These are phyloP conservation scores for Prietella phreatophila DNA, from an alignment of 2,113 vertebrate species.

Conservation along the genomic window DNA sequence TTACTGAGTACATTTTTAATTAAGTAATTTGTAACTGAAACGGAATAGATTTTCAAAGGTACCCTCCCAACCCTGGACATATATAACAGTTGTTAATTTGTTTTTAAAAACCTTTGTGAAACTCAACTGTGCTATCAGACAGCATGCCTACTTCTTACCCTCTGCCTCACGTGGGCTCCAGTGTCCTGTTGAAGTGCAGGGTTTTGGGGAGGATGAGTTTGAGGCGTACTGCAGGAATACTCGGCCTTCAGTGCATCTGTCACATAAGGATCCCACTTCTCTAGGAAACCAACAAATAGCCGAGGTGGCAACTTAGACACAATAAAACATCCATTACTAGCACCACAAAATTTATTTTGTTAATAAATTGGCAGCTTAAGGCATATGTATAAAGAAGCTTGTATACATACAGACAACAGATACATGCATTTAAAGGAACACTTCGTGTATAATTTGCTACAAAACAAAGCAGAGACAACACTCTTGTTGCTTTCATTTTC, in stretches of 20 bases:
- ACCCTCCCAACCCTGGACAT: too few species aligned
- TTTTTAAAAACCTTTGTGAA: neutral
- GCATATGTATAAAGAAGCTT: neutral
- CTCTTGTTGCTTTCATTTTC: slow-evolving; percentile 64
- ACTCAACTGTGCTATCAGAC: neutral
- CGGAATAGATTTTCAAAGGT: too few species aligned
- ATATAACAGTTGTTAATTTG: neutral
- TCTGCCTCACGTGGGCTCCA: slow-evolving; percentile 97
- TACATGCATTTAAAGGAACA: neutral
- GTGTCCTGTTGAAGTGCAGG: slow-evolving; percentile 91
- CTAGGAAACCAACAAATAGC: slow-evolving; percentile 94
- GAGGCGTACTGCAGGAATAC: slow-evolving; percentile 89
- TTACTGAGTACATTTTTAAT: too few species aligned
- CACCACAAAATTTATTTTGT: neutral
- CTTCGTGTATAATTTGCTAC: neutral
- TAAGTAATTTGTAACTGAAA: too few species aligned
- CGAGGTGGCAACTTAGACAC: slow-evolving; percentile 88
- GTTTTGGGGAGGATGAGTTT: slow-evolving; percentile 91
- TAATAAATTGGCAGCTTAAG: neutral
- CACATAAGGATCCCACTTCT: slow-evolving; percentile 98
- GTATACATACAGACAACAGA: neutral
- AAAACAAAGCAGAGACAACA: slow-evolving; percentile 1
- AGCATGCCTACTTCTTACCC: slow-evolving; percentile 73
- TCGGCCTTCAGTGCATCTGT: slow-evolving; percentile 86
- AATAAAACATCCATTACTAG: slow-evolving; percentile 33